Percentiles rank a stretch among this genome's conserved stretches.
Conservation (phyloP, 2,113 vertebrate genomes). For the Ivindomyrus marchei region DNA sequence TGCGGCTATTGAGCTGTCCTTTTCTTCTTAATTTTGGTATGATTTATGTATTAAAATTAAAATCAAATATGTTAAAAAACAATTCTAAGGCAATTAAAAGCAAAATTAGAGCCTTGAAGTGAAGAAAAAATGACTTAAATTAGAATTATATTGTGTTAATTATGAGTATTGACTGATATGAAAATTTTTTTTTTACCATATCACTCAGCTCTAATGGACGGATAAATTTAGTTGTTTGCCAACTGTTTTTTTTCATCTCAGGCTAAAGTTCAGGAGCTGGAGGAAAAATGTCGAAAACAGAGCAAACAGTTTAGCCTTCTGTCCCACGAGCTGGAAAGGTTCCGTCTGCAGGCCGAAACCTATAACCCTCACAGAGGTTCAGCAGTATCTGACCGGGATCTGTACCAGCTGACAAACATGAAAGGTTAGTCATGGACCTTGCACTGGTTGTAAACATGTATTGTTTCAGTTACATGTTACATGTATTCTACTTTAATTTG, state of each 20-base stretch:
- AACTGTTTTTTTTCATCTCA: constrained; percentile 38
- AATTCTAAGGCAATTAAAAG: not conserved
- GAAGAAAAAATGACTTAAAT: not conserved
- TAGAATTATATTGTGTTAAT: not conserved
- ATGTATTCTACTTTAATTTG: not conserved
- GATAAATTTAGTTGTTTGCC: not conserved
- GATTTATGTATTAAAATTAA: not conserved
- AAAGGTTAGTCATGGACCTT: constrained; percentile 46
- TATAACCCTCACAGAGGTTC: constrained; percentile 59
- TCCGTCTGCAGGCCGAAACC: constrained; percentile 82
- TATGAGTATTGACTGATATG: not conserved
- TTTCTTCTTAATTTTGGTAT: not conserved
- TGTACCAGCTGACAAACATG: constrained; percentile 60
- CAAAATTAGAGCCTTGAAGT: not conserved
- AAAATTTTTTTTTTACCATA: too few species aligned
- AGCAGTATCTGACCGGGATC: constrained; percentile 60
- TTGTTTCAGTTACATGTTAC: not conserved
- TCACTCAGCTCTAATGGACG: not conserved
- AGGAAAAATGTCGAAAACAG: constrained; percentile 90
- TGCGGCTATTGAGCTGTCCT: not conserved
- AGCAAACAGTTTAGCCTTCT: constrained; percentile 87
- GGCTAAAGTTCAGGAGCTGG: constrained; percentile 86
- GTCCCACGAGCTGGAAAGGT: constrained; percentile 83
- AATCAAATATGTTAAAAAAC: not conserved
- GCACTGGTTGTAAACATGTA: not conserved